These are phyloP conservation scores for Nipponacmea schrenckii DNA, from an alignment of 2,888 invertebrate genomes.

Conservation along the genomic window DNA sequence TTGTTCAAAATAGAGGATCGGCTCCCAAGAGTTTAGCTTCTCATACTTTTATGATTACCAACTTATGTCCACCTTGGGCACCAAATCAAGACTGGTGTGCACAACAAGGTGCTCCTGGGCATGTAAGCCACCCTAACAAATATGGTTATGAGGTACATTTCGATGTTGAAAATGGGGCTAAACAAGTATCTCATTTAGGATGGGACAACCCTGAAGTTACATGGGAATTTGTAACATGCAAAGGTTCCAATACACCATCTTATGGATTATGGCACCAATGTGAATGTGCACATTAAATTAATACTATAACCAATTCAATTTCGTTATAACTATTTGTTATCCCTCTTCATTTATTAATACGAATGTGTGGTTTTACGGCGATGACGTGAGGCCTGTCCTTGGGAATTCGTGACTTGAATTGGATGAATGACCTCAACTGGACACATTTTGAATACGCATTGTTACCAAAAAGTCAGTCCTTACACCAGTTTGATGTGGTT, in stretches of 20 bases:
- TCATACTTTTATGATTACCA: conserved; percentile 51
- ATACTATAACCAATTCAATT: background rate
- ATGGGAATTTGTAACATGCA: conserved; percentile 32
- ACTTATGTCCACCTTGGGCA: conserved; percentile 44
- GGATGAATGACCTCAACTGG: too few relatives aligned
- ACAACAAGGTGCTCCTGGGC: conserved; percentile 33
- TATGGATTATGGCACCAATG: conserved; percentile 20
- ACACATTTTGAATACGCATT: too few relatives aligned
- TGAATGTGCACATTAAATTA: conserved; percentile 15
- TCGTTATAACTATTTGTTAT: too few relatives aligned
- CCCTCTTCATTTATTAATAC: too few relatives aligned
- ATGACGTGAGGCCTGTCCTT: too few relatives aligned
- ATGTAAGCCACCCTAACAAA: conserved; percentile 21
- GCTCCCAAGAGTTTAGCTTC: conserved; percentile 24
- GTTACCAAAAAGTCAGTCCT: too few relatives aligned
- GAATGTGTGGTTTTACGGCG: too few relatives aligned
- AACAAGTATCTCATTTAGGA: conserved; percentile 28
- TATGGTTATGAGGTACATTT: conserved; percentile 39
- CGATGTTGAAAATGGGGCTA: conserved; percentile 31
- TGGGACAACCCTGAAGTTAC: conserved; percentile 41
- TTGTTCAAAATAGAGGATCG: conserved; percentile 40
- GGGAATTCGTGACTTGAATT: too few relatives aligned
- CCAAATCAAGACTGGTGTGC: conserved; percentile 51
- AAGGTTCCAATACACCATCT: conserved; percentile 18
- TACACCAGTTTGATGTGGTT: too few relatives aligned